Conservation (phyloP, 2,113 vertebrate genomes). For the Oreotrochilus melanogaster region DNA sequence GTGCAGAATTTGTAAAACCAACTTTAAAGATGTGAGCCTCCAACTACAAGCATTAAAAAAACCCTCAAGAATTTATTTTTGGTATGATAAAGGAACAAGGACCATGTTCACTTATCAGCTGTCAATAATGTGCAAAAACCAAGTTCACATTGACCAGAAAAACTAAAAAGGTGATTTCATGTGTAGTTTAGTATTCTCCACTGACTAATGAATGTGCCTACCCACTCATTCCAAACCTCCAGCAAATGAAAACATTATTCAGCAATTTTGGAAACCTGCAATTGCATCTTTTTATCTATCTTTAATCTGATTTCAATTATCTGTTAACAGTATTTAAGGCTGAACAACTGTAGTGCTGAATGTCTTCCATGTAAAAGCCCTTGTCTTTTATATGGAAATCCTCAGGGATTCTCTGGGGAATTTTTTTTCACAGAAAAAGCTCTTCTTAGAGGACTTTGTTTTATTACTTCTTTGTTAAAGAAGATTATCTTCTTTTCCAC, state of each 20-base stretch:
- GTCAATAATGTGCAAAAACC: neutral
- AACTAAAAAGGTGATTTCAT: neutral
- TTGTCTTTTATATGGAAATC: neutral
- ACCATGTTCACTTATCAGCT: neutral
- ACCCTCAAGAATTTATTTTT: too few species aligned
- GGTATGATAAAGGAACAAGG: neutral
- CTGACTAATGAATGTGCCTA: neutral
- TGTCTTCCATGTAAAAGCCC: neutral
- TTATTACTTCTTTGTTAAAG: neutral
- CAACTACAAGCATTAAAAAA: neutral
- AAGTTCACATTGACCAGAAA: neutral
- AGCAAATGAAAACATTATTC: neutral
- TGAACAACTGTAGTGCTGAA: neutral
- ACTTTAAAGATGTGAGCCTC: neutral
- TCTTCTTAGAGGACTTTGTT: neutral
- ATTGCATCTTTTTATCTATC: neutral
- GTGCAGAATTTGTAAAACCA: neutral
- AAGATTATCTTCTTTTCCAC: neutral
- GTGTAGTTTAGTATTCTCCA: neutral
- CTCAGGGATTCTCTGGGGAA: neutral
- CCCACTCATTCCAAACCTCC: neutral
- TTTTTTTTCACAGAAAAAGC: neutral
- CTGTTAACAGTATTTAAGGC: neutral
- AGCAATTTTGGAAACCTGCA: neutral
- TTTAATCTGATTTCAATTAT: neutral